Conservation (phyloP, 1,140 invertebrate genomes). For the Pantala flavescens region DNA sequence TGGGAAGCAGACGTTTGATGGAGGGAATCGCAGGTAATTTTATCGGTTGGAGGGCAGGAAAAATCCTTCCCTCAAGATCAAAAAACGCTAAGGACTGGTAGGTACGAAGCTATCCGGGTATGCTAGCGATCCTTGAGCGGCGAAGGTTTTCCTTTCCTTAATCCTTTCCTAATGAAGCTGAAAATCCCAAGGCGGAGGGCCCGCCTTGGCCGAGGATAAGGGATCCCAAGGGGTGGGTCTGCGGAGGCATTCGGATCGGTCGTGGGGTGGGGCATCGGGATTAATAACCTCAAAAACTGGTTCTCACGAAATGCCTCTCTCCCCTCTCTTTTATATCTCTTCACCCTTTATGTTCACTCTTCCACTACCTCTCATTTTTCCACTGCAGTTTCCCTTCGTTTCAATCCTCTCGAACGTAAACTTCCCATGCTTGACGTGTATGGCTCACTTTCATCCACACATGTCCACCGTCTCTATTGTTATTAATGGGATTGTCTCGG, state of each 20-base stretch:
- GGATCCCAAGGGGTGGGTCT: not conserved
- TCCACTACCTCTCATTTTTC: not conserved
- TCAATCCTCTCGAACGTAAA: too few species aligned
- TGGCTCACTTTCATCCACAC: too few species aligned
- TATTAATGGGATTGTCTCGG: too few species aligned
- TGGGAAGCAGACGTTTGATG: too few species aligned
- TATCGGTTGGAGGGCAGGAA: too few species aligned
- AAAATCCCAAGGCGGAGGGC: not conserved
- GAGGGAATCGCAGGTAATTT: too few species aligned
- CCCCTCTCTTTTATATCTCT: not conserved
- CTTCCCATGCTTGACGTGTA: too few species aligned
- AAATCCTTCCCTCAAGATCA: too few species aligned
- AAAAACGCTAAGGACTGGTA: too few species aligned
- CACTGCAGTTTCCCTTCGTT: too few species aligned
- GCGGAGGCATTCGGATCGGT: not conserved
- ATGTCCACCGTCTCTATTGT: too few species aligned
- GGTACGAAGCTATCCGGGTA: not conserved
- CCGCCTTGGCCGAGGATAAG: not conserved
- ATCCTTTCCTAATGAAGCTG: not conserved
- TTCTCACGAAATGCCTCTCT: not conserved
- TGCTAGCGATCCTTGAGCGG: not conserved
- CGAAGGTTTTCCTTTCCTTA: not conserved
- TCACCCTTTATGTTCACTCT: slow-evolving; percentile 14
- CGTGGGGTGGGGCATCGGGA: not conserved
- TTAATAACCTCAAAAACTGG: not conserved